Base-by-base conservation (phyloP, 1,140 invertebrate genomes). In the Trichonephila clavata region DNA sequence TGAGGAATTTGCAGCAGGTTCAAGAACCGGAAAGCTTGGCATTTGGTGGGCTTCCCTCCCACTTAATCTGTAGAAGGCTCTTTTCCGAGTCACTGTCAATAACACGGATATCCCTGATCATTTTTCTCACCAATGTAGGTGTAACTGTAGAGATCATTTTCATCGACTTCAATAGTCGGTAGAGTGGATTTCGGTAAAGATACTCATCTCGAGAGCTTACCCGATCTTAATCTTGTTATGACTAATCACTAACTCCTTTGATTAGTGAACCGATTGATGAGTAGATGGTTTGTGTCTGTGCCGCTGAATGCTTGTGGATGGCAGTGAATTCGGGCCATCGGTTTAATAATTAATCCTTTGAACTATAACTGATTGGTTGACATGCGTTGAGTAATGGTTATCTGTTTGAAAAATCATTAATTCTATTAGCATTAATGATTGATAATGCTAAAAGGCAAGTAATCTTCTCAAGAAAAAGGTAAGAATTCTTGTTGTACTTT, bases 111-210 rank as follows among this genome's bases (percentile, higher is more conserved):
- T 39, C 71, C 71, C 71, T 77, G 16, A 32, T 77, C 32, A 77
- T 77, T 18, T 77, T 77, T 77, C 71, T 77, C 27, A 6, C 16
- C 32, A 14, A 16, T 32, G 71, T 39, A 14, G 71, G 71, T 77
- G 71, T 77, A 32, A 77, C 71, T 16, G 1, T 13, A 27, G 0
- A 16, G 71, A 24, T 77, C 71, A 18, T 77, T 77, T 77, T 77
- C 71, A 77, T 18, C 27, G 71, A 16, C 27, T 18, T 16, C 27
- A 5, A n/a, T n/a, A n/a, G 63, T 1, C 71, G 71, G 27, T 77
- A 77, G n/a, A 77, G 71, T 77, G 71, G 71, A 77, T 77, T 77
- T 77, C 71, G 71, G 71, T 77, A 77, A 77, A 77, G 71, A 77
- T 77, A 77, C 71, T 27, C 71, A 77, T 77, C 71, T 77, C 16